phyloP scores from a whole-genome alignment of 2,888 invertebrate genomes.

The Eristalinus sepulchralis region DNA sequence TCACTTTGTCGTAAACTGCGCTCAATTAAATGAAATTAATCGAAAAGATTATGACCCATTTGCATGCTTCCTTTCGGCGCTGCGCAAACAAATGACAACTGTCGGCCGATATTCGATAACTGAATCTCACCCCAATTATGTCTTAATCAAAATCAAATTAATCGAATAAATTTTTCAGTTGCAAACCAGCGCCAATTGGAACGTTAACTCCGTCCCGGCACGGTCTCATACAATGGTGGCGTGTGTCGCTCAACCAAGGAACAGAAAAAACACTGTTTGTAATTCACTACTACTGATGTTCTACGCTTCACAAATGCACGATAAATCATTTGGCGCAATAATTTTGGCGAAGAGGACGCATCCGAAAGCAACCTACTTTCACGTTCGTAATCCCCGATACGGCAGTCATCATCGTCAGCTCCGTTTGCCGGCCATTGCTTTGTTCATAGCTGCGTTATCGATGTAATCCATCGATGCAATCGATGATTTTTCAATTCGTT shows the following conservation, averaged over 20 bases:
- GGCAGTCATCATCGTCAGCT: not conserved
- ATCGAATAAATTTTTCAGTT: slow-evolving; percentile 47
- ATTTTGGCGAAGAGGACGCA: not conserved
- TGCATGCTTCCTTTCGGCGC: not conserved
- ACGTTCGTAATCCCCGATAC: slow-evolving; percentile 18
- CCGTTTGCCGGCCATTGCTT: not conserved
- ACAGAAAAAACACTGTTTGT: slow-evolving; percentile 33
- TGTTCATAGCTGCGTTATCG: slow-evolving; percentile 12
- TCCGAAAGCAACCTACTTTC: slow-evolving; percentile 61
- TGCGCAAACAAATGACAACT: not conserved
- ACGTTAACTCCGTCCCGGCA: slow-evolving; percentile 48
- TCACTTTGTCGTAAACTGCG: not conserved
- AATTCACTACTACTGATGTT: slow-evolving; percentile 28
- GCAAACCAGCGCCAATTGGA: slow-evolving; percentile 48
- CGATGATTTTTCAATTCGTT: slow-evolving; percentile 2
- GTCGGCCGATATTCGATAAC: not conserved
- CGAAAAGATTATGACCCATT: not conserved
- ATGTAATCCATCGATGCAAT: slow-evolving; percentile 27
- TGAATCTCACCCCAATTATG: slow-evolving; percentile 6
- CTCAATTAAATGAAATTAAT: not conserved
- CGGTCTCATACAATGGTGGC: not conserved
- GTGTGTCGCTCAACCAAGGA: slow-evolving; percentile 21
- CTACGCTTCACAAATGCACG: slow-evolving; percentile 11
- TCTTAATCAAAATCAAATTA: slow-evolving; percentile 50
- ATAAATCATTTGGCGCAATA: slow-evolving; percentile 31